phyloP scores from a whole-genome alignment of 2,888 invertebrate genomes.

The Amblyjoppa proteus region DNA sequence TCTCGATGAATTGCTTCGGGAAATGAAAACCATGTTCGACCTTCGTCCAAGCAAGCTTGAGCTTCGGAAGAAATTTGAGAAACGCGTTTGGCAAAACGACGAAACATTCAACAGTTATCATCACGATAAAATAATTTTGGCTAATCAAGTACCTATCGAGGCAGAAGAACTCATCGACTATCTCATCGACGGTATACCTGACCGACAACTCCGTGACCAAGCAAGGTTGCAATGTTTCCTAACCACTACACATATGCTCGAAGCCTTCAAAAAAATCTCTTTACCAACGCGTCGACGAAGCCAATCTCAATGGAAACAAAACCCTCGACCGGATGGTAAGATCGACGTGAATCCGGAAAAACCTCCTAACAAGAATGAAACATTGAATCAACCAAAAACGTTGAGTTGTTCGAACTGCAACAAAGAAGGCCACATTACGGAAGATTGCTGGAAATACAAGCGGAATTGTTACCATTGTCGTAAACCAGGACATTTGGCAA shows the following conservation, averaged over 20 bases:
- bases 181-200: slow-evolving; percentile 61
- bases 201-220: slow-evolving; percentile 43
- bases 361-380: not conserved
- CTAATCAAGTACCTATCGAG: slow-evolving; percentile 49
- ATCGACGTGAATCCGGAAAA: not conserved
- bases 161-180: slow-evolving; percentile 63
- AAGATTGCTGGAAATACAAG: not conserved
- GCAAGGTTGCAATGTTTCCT: slow-evolving; percentile 50
- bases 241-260: slow-evolving; percentile 15
- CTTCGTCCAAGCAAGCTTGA: slow-evolving; percentile 45
- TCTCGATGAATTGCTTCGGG: slow-evolving; percentile 44
- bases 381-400: not conserved
- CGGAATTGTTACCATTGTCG: not conserved
- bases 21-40: slow-evolving; percentile 59
- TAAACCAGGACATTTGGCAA: not conserved
- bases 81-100: slow-evolving; percentile 45
- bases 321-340: not conserved
- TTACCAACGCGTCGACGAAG: not conserved
- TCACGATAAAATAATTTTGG: slow-evolving; percentile 62
- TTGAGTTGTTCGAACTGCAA: not conserved
- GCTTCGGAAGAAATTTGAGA: slow-evolving; percentile 56
- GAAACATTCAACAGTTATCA: slow-evolving; percentile 65
- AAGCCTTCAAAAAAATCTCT: slow-evolving; percentile 39
- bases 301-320: not conserved
- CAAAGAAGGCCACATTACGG: not conserved